Percentiles rank a stretch among this genome's conserved stretches.
Evolutionary conservation across 1,140 invertebrate species (phyloP).

Genomic region (Eulimnadia texana): DNA sequence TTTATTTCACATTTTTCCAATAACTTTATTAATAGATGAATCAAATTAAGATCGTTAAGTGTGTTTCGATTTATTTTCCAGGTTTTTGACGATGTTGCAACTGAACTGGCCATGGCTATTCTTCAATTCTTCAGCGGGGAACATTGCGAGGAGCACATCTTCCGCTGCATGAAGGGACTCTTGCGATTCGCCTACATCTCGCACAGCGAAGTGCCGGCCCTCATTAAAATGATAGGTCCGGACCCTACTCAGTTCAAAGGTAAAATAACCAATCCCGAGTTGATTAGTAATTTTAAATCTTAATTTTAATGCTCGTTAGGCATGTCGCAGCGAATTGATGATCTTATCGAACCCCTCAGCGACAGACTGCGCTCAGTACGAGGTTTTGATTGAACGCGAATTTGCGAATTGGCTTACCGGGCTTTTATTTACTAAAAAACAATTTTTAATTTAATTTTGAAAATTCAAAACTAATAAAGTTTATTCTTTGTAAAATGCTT

Average conservation of each 20-base stretch:
- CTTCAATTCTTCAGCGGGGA: constrained; percentile 70
- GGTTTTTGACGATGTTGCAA: constrained; percentile 87
- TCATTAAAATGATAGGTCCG: constrained; percentile 85
- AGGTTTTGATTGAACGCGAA: constrained; percentile 10
- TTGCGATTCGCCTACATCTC: constrained; percentile 63
- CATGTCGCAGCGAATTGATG: constrained; percentile 57
- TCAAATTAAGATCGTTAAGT: neutral
- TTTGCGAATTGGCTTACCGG: neutral
- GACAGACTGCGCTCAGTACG: constrained; percentile 14
- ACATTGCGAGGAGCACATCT: constrained; percentile 63
- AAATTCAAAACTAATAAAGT: too few relatives aligned
- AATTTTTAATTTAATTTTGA: too few relatives aligned
- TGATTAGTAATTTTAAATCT: neutral
- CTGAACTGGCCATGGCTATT: constrained; percentile 81
- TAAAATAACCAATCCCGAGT: constrained; percentile 19
- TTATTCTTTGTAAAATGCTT: neutral
- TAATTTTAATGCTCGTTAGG: neutral
- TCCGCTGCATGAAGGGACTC: constrained; percentile 59
- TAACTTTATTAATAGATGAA: neutral
- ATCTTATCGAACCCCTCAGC: constrained; percentile 45
- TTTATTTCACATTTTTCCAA: constrained; percentile 17
- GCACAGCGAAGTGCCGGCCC: constrained; percentile 63
- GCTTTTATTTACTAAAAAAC: too few relatives aligned
- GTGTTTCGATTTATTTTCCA: constrained; percentile 27
- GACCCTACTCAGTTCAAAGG: constrained; percentile 67